Conservation (phyloP, 2,888 invertebrate genomes). For the Lepidocyrtinus sp. region DNA sequence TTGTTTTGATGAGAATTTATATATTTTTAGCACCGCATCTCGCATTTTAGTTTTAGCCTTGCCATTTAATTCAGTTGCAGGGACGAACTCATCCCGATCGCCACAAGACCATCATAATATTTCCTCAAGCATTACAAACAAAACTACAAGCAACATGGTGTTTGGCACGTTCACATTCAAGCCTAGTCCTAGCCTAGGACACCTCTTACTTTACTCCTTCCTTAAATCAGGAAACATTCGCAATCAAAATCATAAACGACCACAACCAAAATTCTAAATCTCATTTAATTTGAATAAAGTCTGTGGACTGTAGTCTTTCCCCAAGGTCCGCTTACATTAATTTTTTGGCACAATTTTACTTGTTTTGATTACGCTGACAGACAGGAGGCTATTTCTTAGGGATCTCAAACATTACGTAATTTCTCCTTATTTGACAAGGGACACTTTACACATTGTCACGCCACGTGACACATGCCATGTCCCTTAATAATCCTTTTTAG, state of each 20-base stretch:
- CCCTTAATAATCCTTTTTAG: too few relatives aligned
- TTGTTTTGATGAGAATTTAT: neutral
- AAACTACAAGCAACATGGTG: neutral
- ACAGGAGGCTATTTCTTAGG: too few relatives aligned
- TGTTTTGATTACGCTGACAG: neutral
- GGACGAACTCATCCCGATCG: constrained; percentile 25
- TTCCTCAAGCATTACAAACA: too few relatives aligned
- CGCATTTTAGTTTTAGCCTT: constrained; percentile 30
- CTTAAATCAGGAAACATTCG: neutral
- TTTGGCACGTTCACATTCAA: neutral
- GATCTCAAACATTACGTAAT: too few relatives aligned
- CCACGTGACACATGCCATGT: too few relatives aligned
- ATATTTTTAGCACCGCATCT: neutral
- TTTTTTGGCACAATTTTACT: too few relatives aligned
- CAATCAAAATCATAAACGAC: neutral
- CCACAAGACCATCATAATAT: too few relatives aligned
- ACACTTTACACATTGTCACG: too few relatives aligned
- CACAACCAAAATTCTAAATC: neutral
- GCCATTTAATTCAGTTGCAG: constrained; percentile 51
- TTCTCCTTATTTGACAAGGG: too few relatives aligned
- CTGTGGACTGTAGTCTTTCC: too few relatives aligned
- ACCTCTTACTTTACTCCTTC: neutral
- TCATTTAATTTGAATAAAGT: neutral
- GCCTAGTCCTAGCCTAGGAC: too few relatives aligned
- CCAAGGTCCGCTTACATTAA: too few relatives aligned